A percentile compares a stretch with the other conserved stretches of the same genome.
phyloP scores from a whole-genome alignment of 2,113 vertebrate genomes.

The Pterophyllum scalare region DNA sequence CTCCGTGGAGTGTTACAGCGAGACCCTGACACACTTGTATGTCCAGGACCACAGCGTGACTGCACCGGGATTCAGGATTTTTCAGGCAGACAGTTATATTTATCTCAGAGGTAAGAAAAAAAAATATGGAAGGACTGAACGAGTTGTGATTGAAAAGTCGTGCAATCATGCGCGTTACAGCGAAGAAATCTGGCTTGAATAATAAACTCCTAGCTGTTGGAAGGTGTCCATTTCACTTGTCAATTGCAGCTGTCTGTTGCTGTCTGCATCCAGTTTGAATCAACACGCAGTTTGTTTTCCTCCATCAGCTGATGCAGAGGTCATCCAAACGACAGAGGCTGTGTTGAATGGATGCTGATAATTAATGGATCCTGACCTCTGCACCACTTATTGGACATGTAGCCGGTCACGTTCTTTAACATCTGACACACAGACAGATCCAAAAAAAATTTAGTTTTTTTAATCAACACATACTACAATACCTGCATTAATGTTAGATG shows the following conservation, averaged over 20 bases:
- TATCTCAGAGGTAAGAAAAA: neutral
- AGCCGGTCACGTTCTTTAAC: neutral
- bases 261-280: neutral
- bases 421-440: neutral
- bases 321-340: neutral
- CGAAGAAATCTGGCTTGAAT: neutral
- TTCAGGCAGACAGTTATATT: neutral
- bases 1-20: neutral
- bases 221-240: neutral
- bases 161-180: neutral
- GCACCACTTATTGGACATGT: rapidly evolving
- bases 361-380: neutral
- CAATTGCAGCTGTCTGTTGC: neutral
- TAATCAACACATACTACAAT: neutral
- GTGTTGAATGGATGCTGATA: neutral
- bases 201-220: neutral
- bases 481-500: no score
- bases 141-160: neutral
- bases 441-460: neutral
- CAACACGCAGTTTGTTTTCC: neutral
- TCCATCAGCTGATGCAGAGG: neutral
- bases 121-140: neutral
- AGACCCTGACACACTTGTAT: neutral
- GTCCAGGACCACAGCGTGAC: neutral
- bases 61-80: neutral